phyloP scores from a whole-genome alignment of 2,797 vertebrate species.

The Hozukius guyotensis region DNA sequence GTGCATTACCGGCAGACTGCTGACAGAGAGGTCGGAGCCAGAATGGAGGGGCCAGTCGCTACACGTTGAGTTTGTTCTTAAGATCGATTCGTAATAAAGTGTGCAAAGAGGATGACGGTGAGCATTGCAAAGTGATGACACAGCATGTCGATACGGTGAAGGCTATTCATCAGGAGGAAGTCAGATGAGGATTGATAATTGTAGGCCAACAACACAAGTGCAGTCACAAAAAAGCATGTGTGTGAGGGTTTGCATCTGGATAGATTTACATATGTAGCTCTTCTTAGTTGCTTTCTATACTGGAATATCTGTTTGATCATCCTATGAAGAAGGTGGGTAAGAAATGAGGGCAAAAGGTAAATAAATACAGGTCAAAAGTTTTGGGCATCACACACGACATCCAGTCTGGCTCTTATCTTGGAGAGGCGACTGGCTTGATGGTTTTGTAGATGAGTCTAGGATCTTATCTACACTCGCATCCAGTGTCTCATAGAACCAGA shows the following conservation, averaged over 20 bases:
- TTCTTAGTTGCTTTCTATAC: not conserved
- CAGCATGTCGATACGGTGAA: not conserved
- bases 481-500: slow-evolving; percentile 43
- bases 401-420: slow-evolving; percentile 72
- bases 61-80: slow-evolving; percentile 31
- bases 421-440: slow-evolving; percentile 59
- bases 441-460: slow-evolving; percentile 56
- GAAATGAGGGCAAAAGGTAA: slow-evolving; percentile 19
- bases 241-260: not conserved
- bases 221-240: not conserved
- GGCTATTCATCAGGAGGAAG: slow-evolving; percentile 8
- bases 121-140: slow-evolving; percentile 10
- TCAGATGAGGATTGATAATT: not conserved
- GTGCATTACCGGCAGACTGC: slow-evolving; percentile 48
- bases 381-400: slow-evolving; percentile 42
- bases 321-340: not conserved
- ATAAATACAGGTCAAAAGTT: slow-evolving; percentile 28
- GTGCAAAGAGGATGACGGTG: slow-evolving; percentile 6
- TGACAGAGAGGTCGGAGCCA: slow-evolving; percentile 56
- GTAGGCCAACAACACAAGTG: not conserved
- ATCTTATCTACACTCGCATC: slow-evolving; percentile 69
- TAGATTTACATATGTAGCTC: not conserved
- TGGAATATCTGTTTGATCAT: not conserved
- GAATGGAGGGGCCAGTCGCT: slow-evolving; percentile 33
- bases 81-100: slow-evolving; percentile 33